Base-by-base conservation (phyloP, 2,797 vertebrate genomes). In the Gambelia wislizenii region DNA sequence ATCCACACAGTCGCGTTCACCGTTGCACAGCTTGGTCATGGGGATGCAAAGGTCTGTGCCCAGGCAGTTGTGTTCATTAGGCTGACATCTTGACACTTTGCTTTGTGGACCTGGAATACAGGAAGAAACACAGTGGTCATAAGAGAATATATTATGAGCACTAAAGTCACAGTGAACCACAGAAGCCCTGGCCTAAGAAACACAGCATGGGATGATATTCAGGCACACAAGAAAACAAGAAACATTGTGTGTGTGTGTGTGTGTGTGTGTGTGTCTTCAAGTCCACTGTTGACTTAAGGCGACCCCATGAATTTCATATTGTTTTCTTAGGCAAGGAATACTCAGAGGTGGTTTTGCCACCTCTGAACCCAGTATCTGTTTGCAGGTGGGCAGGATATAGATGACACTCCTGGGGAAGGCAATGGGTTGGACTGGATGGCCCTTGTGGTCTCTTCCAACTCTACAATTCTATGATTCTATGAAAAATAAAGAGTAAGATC, bases 1-100 rank as follows among this genome's bases (percentile, higher is more conserved):
- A 0, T 99, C 98, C 0, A 96, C 84, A 94, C 99, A 99, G 96
- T 99, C 98, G 0, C 97, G 97, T 77, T 98, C 93, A 1, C 98
- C 98, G 0, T 99, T 98, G 91, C 99, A 99, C 84, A 99, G 91
- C 88, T 98, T 99, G 96, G 97, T 98, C 98, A 99, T 98, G 91
- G 96, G 98, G 64, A 99, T 97, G 90, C 99, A 99, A 13, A 98
- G 95, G 70, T 99, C 98, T 0, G 97, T 97, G 89, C 98, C 98
- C 93, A 98, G 96, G 93, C 99, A 99, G 82, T 98, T 98, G 85
- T 98, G 97, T 85, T 99, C 98, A 0, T 99, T 99, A 16, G 98
- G 98, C 12, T 98, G 98, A 96, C 99, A 99, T 87, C 98, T 97
- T 8, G 98, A 98, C 70, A 97, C 96, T 91, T 98, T 97, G 96